phyloP scores from a whole-genome alignment of 2,888 invertebrate species.

The Sarcophaga carnaria region DNA sequence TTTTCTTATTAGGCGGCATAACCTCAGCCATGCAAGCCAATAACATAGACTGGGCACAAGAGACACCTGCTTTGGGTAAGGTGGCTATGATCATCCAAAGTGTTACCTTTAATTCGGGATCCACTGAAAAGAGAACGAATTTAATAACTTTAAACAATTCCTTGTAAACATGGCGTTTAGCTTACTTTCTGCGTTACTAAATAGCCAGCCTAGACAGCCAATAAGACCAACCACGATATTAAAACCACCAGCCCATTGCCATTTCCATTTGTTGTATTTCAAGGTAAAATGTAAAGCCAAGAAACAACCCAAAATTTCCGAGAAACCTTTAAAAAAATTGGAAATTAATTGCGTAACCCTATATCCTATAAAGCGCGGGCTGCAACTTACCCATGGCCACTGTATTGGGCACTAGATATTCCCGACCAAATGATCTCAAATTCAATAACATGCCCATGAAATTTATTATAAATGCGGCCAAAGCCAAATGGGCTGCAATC shows the following conservation, averaged over 20 bases:
- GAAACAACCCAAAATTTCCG: slow-evolving; percentile 81
- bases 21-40: slow-evolving; percentile 81
- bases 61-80: slow-evolving; percentile 80
- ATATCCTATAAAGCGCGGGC: background rate
- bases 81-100: slow-evolving; percentile 81
- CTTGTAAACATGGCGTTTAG: slow-evolving; percentile 22
- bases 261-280: slow-evolving; percentile 80
- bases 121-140: slow-evolving; percentile 71
- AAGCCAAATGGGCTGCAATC: slow-evolving; percentile 79
- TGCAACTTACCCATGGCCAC: slow-evolving; percentile 80
- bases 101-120: slow-evolving; percentile 76
- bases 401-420: slow-evolving; percentile 80
- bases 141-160: background rate
- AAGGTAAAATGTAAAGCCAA: slow-evolving; percentile 80
- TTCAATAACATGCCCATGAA: slow-evolving; percentile 82
- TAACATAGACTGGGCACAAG: slow-evolving; percentile 81
- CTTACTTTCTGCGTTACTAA: slow-evolving; percentile 77
- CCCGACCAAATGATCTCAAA: slow-evolving; percentile 81
- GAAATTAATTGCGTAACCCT: background rate
- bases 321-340: slow-evolving; percentile 75
- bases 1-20: slow-evolving; percentile 79
- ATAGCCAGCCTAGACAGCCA: slow-evolving; percentile 80
- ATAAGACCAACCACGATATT: slow-evolving; percentile 81
- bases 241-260: slow-evolving; percentile 80
- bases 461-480: slow-evolving; percentile 80